Base-by-base conservation (phyloP, 2,113 vertebrate genomes). In the Boulengeromyrus knoepffleri region DNA sequence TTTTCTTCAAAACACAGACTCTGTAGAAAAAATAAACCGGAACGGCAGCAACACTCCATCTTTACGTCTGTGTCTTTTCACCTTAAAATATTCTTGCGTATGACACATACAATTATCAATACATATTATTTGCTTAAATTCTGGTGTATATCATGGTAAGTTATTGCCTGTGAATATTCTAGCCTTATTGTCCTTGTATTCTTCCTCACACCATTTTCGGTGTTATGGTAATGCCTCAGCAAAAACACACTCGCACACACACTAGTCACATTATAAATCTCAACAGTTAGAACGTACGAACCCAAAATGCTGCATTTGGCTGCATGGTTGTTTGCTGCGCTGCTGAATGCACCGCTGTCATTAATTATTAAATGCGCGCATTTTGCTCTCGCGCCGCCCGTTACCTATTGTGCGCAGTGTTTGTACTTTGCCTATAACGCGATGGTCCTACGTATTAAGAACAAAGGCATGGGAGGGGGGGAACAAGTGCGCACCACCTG, bases 161-260 rank as follows among this genome's bases (percentile, higher is more conserved):
- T 42, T 80, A 80, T 80, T 80, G 36, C 36, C 15, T 42, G 15
- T 19, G 74, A 80, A 80, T 39, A 39, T 80, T 80, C 13, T 42
- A 80, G 74, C 17, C 15, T 80, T 39, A 17, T 80, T 42, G n/a
- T 42, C 17, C 6, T 80, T 39, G 12, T 80, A 36, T 80, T 80
- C 74, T 42, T 80, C 36, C 39, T 80, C 39, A 80, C 31, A 80
- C 74, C 74, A 80, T 39, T 77, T 39, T 39, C 31, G 31, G 31
- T 39, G 31, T 77, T 36, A 39, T 13, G 70, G 13, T 80, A 80
- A 42, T 70, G 10, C 27, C 3, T 80, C 74, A 80, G 17, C 36
- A 42, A 80, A 77, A 49, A n/a, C 70, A 89, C n/a, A 31, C 88
- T 47, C 88, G 21, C 66, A 52, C 66, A 46, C 88, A 89, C 88